Percentiles rank a stretch among this genome's conserved stretches.
Evolutionary conservation across 2,888 invertebrate species (phyloP).

Genomic region (Willowsia nigromaculata): DNA sequence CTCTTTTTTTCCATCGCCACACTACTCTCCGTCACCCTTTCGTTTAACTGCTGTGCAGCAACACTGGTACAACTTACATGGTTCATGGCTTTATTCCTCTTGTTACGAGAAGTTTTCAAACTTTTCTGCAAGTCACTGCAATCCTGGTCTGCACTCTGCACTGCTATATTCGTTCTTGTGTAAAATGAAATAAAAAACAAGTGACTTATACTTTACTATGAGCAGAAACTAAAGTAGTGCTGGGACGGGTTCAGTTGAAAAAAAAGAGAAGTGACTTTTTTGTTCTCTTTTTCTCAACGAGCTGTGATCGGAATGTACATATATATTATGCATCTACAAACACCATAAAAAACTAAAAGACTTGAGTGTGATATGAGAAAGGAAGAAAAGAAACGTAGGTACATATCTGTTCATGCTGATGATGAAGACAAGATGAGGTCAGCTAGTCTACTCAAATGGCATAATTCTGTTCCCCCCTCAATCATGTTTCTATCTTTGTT

Average conservation of each 20-base stretch:
- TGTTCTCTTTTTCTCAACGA: slow-evolving; percentile 29
- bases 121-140: slow-evolving; percentile 57
- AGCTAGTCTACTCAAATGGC: slow-evolving; percentile 33
- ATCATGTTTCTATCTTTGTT: not conserved
- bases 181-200: not conserved
- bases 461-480: slow-evolving; percentile 16
- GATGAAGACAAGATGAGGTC: slow-evolving; percentile 54
- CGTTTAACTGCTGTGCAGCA: slow-evolving; percentile 38
- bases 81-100: not conserved
- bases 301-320: not conserved
- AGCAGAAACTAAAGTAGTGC: not conserved
- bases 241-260: slow-evolving; percentile 16
- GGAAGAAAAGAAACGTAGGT: too few species aligned
- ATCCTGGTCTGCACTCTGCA: not conserved
- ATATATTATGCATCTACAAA: too few species aligned
- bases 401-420: too few species aligned
- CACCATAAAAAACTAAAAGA: too few species aligned
- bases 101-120: slow-evolving; percentile 17
- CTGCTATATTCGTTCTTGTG: not conserved
- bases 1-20: slow-evolving; percentile 24
- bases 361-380: too few species aligned
- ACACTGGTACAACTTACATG: slow-evolving; percentile 14
- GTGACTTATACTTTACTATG: slow-evolving; percentile 23
- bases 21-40: slow-evolving; percentile 49
- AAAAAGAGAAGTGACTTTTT: slow-evolving; percentile 52